Evolutionary conservation across 2,888 invertebrate genomes (phyloP), one percentile per base, ranked within the genome.

Genomic region (Prosapia bicincta): DNA sequence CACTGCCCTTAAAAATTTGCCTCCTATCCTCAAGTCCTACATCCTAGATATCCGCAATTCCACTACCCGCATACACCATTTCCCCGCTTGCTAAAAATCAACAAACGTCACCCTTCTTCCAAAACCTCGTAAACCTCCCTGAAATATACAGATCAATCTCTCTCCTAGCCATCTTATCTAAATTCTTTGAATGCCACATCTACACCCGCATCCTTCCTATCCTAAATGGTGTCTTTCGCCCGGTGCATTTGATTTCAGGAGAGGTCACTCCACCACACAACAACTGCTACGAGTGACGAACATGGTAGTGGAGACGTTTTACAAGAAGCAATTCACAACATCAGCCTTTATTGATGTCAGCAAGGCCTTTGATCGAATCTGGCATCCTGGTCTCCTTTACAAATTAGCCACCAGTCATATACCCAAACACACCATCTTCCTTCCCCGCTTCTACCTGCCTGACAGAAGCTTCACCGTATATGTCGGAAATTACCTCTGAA

Each of bases 361-460:
- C 66, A 82, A 82, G 74, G 83, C 83, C 0, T 83, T 84, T 75
- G 82, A 84, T 77, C 79, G 80, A 13, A 82, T 84, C 2, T 83
- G 83, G 82, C 83, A 83, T 66, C 72, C 80, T 1, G 83, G 81
- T 2, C 79, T 83, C 0, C 26, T 82, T 9, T 77, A 72, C 69
- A 83, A 83, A 78, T 74, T 83, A 15, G 79, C n/a, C n/a, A n/a
- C n/a, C n/a, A n/a, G n/a, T n/a, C n/a, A n/a, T n/a, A n/a, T n/a
- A n/a, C n/a, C n/a, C 80, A 3, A 69, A 78, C 69, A 25, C 66
- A 26, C 23, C 38, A n/a, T 13, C 24, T 38, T 3, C 71, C 38
- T 28, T 10, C 54, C 54, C 5, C n/a, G 5, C 25, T 43, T 26
- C 54, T 71, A 13, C 43, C 24, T 43, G n/a, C 24, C 54, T 71